A percentile compares a stretch with the other conserved stretches of the same genome.
Evolutionary conservation across 2,888 invertebrate species (phyloP).

Genomic region (Nudaria mundana): DNA sequence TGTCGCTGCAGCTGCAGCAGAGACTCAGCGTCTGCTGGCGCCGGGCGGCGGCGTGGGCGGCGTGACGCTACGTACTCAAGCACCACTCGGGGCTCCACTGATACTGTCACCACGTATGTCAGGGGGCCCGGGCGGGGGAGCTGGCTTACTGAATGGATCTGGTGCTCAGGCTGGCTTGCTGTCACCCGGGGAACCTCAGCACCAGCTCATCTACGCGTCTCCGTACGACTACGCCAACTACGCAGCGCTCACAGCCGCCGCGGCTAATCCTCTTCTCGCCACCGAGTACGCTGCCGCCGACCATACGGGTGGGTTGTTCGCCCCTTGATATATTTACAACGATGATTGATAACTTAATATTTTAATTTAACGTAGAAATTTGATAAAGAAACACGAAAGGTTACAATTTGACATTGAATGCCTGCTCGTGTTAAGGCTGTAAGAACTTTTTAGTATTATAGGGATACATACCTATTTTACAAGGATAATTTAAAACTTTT

Average conservation of each 20-base stretch:
- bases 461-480: not conserved
- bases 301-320: slow-evolving; percentile 95
- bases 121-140: slow-evolving; percentile 89
- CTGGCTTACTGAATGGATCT: slow-evolving; percentile 81
- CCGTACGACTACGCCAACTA: slow-evolving; percentile 96
- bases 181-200: slow-evolving; percentile 84
- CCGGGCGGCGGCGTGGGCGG: slow-evolving; percentile 79
- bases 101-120: slow-evolving; percentile 95
- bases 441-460: not conserved
- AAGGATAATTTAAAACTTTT: not conserved
- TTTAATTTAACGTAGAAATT: not conserved
- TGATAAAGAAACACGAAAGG: too few relatives aligned
- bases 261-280: slow-evolving; percentile 89
- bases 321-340: slow-evolving; percentile 62
- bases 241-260: slow-evolving; percentile 89
- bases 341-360: slow-evolving; percentile 45
- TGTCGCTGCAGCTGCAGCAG: slow-evolving; percentile 89
- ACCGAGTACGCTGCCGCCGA: slow-evolving; percentile 91
- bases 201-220: slow-evolving; percentile 92
- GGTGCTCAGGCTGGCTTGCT: slow-evolving; percentile 66
- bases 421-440: not conserved
- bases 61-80: slow-evolving; percentile 83
- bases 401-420: too few relatives aligned
- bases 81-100: slow-evolving; percentile 94
- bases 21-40: slow-evolving; percentile 88